Evolutionary conservation across 1,140 invertebrate genomes (phyloP).

Genomic region (Meloidogyne hapla): DNA sequence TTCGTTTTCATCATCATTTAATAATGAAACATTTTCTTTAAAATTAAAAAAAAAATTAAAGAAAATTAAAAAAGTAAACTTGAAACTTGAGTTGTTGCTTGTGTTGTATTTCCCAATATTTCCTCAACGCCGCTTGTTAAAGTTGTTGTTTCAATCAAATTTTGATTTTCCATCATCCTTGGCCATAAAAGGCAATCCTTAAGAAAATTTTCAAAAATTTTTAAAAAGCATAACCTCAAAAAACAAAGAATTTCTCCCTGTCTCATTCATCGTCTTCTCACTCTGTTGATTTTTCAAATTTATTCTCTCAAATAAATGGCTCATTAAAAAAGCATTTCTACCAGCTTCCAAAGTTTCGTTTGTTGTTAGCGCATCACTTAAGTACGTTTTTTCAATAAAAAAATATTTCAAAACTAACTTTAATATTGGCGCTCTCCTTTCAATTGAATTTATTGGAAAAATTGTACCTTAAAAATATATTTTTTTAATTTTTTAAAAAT

Average conservation of each 20-base stretch:
- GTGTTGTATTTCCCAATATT: neutral
- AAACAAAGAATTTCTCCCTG: neutral
- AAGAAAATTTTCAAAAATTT: too few relatives aligned
- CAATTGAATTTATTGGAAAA: neutral
- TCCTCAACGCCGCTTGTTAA: neutral
- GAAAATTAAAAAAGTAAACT: neutral
- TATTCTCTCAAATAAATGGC: constrained; percentile 1
- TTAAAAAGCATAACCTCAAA: too few relatives aligned
- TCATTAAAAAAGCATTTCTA: constrained; percentile 17
- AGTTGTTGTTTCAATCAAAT: neutral
- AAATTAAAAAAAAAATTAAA: neutral
- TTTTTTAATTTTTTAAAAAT: neutral
- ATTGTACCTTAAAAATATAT: neutral
- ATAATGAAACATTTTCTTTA: neutral
- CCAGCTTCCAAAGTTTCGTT: constrained; percentile 15
- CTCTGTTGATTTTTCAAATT: neutral
- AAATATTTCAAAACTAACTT: neutral
- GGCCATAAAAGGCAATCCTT: too few relatives aligned
- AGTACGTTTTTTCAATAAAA: neutral
- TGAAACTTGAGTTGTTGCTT: neutral
- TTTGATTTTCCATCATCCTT: too few relatives aligned
- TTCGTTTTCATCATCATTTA: neutral
- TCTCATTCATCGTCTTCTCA: neutral
- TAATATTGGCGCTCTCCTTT: constrained; percentile 2
- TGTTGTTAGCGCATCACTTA: constrained; percentile 10